These are phyloP conservation scores for Tenthredo notha DNA, from an alignment of 2,888 invertebrate species.

Conservation along the genomic window DNA sequence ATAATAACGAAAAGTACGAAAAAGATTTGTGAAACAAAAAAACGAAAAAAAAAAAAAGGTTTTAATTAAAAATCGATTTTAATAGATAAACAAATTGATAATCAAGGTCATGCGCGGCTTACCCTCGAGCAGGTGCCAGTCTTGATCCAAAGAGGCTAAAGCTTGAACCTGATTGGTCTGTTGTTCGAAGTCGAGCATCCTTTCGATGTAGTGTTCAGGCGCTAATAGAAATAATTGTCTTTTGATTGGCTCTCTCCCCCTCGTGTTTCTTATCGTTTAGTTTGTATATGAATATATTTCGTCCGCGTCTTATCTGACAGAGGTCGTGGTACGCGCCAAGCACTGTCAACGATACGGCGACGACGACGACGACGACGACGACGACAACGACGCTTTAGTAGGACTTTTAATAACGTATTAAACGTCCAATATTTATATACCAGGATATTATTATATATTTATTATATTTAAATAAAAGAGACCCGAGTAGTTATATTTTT, in stretches of 20 bases:
- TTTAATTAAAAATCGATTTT: neutral
- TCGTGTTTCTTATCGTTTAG: slow-evolving; percentile 14
- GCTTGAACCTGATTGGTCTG: slow-evolving; percentile 71
- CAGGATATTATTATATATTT: neutral
- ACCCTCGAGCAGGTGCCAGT: slow-evolving; percentile 74
- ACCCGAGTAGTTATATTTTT: neutral
- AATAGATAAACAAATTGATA: slow-evolving; percentile 38
- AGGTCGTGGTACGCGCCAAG: slow-evolving; percentile 20
- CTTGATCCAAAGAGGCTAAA: slow-evolving; percentile 68
- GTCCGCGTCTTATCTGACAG: slow-evolving; percentile 25
- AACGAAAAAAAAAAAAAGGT: neutral
- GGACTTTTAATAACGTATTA: neutral
- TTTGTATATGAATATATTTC: slow-evolving; percentile 26
- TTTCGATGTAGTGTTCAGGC: slow-evolving; percentile 48
- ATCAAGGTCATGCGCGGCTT: slow-evolving; percentile 67
- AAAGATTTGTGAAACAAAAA: neutral
- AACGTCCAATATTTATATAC: slow-evolving; percentile 7
- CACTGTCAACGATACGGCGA: slow-evolving; percentile 5
- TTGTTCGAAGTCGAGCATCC: slow-evolving; percentile 73
- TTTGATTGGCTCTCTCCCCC: slow-evolving; percentile 40
- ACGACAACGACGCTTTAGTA: neutral
- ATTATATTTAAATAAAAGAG: neutral
- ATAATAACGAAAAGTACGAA: neutral
- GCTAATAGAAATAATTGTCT: slow-evolving; percentile 41
- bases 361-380: too few relatives aligned